A percentile compares a stretch with the other conserved stretches of the same genome.
Evolutionary conservation across 2,888 invertebrate species (phyloP).

Genomic region (Mesochorus sp.): DNA sequence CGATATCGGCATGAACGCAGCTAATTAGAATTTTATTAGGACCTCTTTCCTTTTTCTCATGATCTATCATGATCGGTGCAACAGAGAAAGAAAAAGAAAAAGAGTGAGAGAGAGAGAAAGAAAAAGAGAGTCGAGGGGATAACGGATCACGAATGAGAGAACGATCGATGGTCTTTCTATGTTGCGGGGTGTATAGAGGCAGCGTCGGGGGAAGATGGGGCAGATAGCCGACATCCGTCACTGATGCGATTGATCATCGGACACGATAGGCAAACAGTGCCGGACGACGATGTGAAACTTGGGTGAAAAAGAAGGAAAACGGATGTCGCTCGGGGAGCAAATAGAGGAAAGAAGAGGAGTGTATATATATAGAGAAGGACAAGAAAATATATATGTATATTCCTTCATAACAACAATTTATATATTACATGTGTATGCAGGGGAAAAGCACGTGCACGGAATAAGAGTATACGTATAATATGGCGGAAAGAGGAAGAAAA

Average conservation of each 20-base stretch:
- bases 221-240: slow-evolving; percentile 54
- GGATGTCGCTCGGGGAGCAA: slow-evolving; percentile 48
- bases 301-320: slow-evolving; percentile 50
- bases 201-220: background rate
- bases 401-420: background rate
- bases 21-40: slow-evolving; percentile 40
- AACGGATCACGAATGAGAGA: slow-evolving; percentile 46
- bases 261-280: slow-evolving; percentile 14
- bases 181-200: background rate
- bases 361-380: background rate
- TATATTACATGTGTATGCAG: slow-evolving; percentile 14
- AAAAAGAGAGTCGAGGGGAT: no score
- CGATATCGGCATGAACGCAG: slow-evolving; percentile 5
- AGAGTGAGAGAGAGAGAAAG: no score
- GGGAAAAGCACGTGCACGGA: slow-evolving; percentile 8
- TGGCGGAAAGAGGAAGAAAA: no score
- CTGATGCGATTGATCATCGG: slow-evolving; percentile 48
- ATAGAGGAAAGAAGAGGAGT: background rate
- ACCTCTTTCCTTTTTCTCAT: background rate
- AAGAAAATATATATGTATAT: slow-evolving; percentile 11
- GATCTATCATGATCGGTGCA: slow-evolving; percentile 26
- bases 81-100: no score
- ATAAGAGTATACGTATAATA: slow-evolving; percentile 13
- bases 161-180: no score
- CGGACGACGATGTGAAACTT: slow-evolving; percentile 30